A percentile compares a stretch with the other conserved stretches of the same genome.
phyloP scores from a whole-genome alignment of 2,888 invertebrate genomes.

The Crioceris asparagi region DNA sequence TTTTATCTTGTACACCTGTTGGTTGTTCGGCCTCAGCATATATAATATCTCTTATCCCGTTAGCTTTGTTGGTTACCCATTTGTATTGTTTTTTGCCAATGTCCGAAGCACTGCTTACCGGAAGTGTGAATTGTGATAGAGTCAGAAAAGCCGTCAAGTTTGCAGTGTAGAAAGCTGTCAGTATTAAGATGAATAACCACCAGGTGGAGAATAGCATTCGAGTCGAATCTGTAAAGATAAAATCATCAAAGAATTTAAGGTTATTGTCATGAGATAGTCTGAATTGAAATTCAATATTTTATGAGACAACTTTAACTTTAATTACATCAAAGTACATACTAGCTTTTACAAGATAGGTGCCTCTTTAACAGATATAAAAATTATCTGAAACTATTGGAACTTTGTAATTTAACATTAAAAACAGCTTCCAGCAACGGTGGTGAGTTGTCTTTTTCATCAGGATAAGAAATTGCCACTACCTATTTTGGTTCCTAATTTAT shows the following conservation, averaged over 20 bases:
- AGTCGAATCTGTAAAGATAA: constrained; percentile 55
- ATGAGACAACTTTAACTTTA: background rate
- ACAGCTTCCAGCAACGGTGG: no score
- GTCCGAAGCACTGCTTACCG: constrained; percentile 59
- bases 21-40: constrained; percentile 3
- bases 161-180: constrained; percentile 85
- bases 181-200: constrained; percentile 83
- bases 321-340: no score
- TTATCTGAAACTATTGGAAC: no score
- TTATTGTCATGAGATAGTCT: background rate
- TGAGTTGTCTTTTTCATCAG: no score
- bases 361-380: no score
- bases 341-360: no score
- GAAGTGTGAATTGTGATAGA: constrained; percentile 71
- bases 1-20: background rate
- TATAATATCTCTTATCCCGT: constrained; percentile 48
- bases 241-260: background rate
- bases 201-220: constrained; percentile 77
- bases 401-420: no score
- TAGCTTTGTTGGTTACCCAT: constrained; percentile 59
- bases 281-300: no score
- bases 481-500: no score
- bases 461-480: no score
- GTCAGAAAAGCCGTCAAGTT: constrained; percentile 84
- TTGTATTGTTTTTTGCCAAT: constrained; percentile 48